phyloP scores from a whole-genome alignment of 2,113 vertebrate genomes.

The Hylia prasina region DNA sequence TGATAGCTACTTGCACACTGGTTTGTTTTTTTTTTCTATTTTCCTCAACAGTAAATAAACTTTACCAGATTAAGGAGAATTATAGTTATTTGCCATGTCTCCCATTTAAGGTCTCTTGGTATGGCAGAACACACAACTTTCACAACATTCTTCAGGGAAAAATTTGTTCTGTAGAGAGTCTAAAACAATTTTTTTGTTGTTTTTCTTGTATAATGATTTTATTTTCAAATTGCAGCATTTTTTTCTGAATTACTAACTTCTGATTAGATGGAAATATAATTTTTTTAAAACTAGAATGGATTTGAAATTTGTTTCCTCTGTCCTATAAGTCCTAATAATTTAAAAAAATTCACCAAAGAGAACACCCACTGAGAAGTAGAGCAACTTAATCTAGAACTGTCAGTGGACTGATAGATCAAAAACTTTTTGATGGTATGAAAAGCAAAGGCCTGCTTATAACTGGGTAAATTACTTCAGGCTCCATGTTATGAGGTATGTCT shows the following conservation, averaged over 20 bases:
- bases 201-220: neutral
- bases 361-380: neutral
- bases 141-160: neutral
- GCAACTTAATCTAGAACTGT: neutral
- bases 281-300: neutral
- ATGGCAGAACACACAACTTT: neutral
- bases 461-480: neutral
- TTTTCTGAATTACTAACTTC: neutral
- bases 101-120: neutral
- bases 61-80: neutral
- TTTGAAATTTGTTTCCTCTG: neutral
- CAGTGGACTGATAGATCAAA: neutral
- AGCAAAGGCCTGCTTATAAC: neutral
- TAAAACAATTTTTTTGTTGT: neutral
- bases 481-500: neutral
- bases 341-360: neutral
- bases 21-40: neutral
- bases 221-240: neutral
- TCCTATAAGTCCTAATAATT: neutral
- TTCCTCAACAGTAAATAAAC: neutral
- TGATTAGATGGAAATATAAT: neutral
- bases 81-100: neutral
- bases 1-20: conserved; percentile 26
- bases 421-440: neutral
- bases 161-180: neutral